Base-by-base conservation (phyloP, 2,888 invertebrate species). In the Acanthoscelides obtectus region DNA sequence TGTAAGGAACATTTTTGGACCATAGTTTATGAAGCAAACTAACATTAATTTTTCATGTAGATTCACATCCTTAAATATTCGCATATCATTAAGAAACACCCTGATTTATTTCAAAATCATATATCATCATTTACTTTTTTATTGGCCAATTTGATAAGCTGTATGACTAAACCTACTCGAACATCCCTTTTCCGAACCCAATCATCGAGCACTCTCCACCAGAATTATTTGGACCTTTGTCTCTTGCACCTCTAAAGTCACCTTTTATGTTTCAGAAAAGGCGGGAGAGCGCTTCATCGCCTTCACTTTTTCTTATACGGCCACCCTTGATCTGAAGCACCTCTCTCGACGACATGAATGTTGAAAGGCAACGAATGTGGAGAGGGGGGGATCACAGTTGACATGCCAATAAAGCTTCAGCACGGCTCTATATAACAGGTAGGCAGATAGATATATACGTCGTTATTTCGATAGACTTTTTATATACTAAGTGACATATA, bases 401-500 rank as follows among this genome's bases (percentile, higher is more conserved):
- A 77, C 76, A 79, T 78, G 78, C 74, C 75, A 73, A 77, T 77
- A 79, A 76, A 78, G 77, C 77, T 78, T 73, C 79, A 80, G 78
- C 69, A 80, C 80, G 80, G 80, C 80, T 75, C 79, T 80, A 70
- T 80, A 79, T 76, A 80, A 78, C 78, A 80, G 78, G 80, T 79
- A 75, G 45, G 45, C 45, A 12, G 3, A 17, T n/a, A n/a, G n/a
- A n/a, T 45, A 45, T 45, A 45, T 12, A 45, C 1, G 45, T 45
- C 45, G 45, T 12, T 45, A 12, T 45, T n/a, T n/a, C n/a, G n/a
- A n/a, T n/a, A n/a, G n/a, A n/a, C n/a, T n/a, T n/a, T n/a, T n/a
- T n/a, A n/a, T n/a, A n/a, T n/a, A n/a, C n/a, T n/a, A n/a, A n/a
- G n/a, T n/a, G n/a, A n/a, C n/a, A n/a, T n/a, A n/a, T n/a, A n/a